phyloP scores from a whole-genome alignment of 2,888 invertebrate genomes.

The Eupithecia pulchellata region DNA sequence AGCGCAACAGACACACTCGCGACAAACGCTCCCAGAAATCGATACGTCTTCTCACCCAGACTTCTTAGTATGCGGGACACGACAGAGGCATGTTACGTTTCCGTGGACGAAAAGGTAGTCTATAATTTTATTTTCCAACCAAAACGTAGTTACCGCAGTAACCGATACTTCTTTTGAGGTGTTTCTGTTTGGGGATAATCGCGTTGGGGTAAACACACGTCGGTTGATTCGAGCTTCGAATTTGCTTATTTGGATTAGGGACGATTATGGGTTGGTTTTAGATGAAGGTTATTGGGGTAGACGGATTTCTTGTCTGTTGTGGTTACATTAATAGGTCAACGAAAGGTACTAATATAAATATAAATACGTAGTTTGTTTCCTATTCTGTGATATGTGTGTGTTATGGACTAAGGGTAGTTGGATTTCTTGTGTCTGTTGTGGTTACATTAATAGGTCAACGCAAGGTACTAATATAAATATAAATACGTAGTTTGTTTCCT shows the following conservation, averaged over 20 bases:
- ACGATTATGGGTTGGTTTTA: neutral
- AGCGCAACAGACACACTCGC: slow-evolving; percentile 55
- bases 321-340: neutral
- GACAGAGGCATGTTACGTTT: slow-evolving; percentile 75
- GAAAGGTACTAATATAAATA: neutral
- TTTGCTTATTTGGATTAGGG: neutral
- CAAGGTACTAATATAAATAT: too few relatives aligned
- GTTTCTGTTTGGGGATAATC: slow-evolving; percentile 62
- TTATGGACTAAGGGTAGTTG: too few relatives aligned
- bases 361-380: too few relatives aligned
- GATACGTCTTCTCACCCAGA: slow-evolving; percentile 58
- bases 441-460: too few relatives aligned
- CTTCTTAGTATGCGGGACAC: slow-evolving; percentile 72
- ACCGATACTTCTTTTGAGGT: slow-evolving; percentile 71
- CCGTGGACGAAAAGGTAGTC: slow-evolving; percentile 81
- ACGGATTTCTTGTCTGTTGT: neutral
- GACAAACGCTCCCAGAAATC: slow-evolving; percentile 67
- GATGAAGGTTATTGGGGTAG: neutral
- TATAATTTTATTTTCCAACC: slow-evolving; percentile 84
- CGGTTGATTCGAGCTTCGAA: slow-evolving; percentile 5
- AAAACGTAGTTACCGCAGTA: slow-evolving; percentile 80
- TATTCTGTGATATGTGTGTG: too few relatives aligned
- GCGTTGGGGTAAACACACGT: slow-evolving; percentile 50
- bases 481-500: too few relatives aligned
- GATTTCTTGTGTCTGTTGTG: too few relatives aligned